Base-by-base conservation (phyloP, 2,888 invertebrate species). In the Leptarthrus brevirostris region DNA sequence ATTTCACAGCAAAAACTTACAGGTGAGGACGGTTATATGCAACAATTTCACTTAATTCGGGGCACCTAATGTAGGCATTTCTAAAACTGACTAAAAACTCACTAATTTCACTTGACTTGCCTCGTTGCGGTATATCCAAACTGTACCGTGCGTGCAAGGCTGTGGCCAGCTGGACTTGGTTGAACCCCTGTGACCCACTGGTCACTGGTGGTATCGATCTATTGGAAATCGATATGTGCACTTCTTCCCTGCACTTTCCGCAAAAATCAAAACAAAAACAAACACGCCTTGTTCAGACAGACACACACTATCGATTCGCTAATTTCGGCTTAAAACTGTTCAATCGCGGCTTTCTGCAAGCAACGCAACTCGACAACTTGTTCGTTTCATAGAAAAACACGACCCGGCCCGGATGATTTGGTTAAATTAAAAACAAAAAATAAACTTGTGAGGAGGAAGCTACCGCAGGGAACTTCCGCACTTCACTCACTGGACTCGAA, bases 271-370 rank as follows among this genome's bases (percentile, higher is more conserved):
- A 58, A 58, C 36, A 58, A 58, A 34, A 18, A 36, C 18, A 34
- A 34, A 58, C 58, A 16, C 34, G 18, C 58, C 36, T n/a, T 36
- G 56, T 56, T 30, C n/a, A n/a, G n/a, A 58, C 58, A 36, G 26
- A 36, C 34, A n/a, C 40, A 36, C 58, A 34, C 36, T 34, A 58
- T 58, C 36, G 36, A 58, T 58, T 58, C 26, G 12, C 22, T 58
- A 12, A 16, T 1, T 36, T 40, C 36, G 34, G 20, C 36, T 40
- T n/a, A 30, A 20, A 20, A 36, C 36, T 16, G 36, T 20, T 18
- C 16, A 26, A 26, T 34, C 56, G 26, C 30, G 30, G 8, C 56
- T 56, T 56, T 56, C 16, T 30, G 4, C 30, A 3, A 30, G 8
- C 30, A 3, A 30, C 30, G 8, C 30, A 3, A 30, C 30, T 30